Evolutionary conservation across 2,888 invertebrate species (phyloP), one percentile per base, ranked within the genome.

Genomic region (Hyppa rectilinea): DNA sequence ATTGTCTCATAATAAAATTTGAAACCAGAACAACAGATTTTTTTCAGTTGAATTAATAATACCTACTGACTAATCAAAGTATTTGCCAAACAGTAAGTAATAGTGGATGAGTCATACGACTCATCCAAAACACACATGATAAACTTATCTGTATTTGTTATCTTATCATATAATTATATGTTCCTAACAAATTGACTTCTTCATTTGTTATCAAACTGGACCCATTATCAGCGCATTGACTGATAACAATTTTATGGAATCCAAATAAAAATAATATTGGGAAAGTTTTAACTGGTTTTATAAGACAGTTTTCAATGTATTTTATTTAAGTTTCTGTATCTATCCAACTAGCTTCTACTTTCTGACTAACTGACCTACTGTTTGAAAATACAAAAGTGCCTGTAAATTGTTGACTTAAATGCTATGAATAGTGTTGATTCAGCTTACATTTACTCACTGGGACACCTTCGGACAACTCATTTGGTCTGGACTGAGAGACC

Each of bases 81-180:
- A 71, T 49, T 76, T 23, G 56, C 26, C 38, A 56, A 40, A 45
- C 61, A 45, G 78, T 67, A 36, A 31, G 78, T 49, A 38, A 55
- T 49, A 52, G 5, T 12, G 29, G 55, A 68, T 77, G 77, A 77
- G 29, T 80, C 81, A 80, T 45, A 62, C n/a, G n/a, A n/a, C n/a
- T 53, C 31, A 49, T n/a, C n/a, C n/a, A n/a, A n/a, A n/a, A n/a
- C 26, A 59, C 26, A 73, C 31, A 55, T 62, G 40, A 53, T 58
- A 52, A 12, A 50, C 31, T 29, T 55, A 63, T 64, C 36, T 29
- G 26, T 55, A 14, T n/a, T 10, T 45, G 10, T 43, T 78, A 82
- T 81, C 85, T 83, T 83, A 84, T 84, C 84, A 64, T 55, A 47
- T 38, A 72, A 83, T 78, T 85, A 77, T 58, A 70, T 65, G 61